These are phyloP conservation scores for Beris morrisii DNA, from an alignment of 2,888 invertebrate genomes.

Conservation along the genomic window DNA sequence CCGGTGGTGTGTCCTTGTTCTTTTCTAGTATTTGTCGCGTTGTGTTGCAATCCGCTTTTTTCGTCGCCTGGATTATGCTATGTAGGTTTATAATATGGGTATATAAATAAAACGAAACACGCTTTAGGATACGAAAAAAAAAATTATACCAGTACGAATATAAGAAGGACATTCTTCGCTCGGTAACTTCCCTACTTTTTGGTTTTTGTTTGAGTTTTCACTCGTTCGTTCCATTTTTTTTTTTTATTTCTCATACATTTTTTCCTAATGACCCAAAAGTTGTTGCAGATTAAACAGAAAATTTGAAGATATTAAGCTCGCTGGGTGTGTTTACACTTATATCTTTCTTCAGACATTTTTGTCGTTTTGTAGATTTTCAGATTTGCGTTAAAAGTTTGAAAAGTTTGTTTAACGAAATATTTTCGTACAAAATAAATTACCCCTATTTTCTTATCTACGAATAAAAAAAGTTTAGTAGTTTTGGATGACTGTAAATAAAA, in stretches of 20 bases:
- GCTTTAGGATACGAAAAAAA: constrained; percentile 5
- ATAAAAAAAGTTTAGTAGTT: too few relatives aligned
- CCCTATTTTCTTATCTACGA: too few relatives aligned
- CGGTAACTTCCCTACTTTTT: background rate
- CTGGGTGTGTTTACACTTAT: too few relatives aligned
- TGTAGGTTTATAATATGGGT: background rate
- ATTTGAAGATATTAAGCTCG: background rate
- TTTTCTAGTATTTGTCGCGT: constrained; percentile 6
- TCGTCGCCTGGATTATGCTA: background rate
- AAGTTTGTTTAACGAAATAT: too few relatives aligned
- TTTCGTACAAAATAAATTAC: too few relatives aligned
- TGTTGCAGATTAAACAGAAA: constrained; percentile 9
- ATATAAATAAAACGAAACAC: constrained; percentile 2
- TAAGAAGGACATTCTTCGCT: background rate
- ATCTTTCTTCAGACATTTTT: too few relatives aligned
- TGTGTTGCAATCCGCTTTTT: background rate
- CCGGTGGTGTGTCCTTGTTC: background rate
- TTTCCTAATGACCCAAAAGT: constrained; percentile 6
- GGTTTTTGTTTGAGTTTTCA: background rate
- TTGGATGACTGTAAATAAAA: too few relatives aligned
- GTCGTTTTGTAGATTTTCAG: too few relatives aligned
- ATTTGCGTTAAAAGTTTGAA: too few relatives aligned
- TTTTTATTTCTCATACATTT: background rate
- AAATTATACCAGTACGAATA: background rate
- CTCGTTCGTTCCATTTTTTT: too few relatives aligned